Conservation (phyloP, 2,113 vertebrate species). For the Agelaius tricolor region DNA sequence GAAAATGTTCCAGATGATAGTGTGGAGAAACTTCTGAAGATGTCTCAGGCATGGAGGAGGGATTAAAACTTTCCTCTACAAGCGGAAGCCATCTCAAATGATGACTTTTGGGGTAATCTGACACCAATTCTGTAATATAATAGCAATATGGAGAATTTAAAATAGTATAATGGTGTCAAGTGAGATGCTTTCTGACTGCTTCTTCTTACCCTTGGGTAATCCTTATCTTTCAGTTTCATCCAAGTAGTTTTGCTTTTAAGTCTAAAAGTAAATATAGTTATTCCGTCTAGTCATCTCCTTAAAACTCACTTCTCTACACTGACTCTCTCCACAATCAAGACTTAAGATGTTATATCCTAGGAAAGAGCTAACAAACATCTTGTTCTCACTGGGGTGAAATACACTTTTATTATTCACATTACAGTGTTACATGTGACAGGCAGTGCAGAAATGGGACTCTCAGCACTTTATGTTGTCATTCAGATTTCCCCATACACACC, state of each 20-base stretch:
- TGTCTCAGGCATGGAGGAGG: not conserved
- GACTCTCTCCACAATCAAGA: not conserved
- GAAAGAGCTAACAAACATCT: not conserved
- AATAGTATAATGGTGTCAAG: not conserved
- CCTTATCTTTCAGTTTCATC: not conserved
- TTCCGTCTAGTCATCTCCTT: not conserved
- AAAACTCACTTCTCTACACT: not conserved
- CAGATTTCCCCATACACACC: not conserved
- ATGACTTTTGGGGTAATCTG: not conserved
- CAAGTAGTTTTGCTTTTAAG: not conserved
- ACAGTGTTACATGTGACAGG: not conserved
- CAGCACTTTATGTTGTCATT: not conserved
- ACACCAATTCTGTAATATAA: not conserved
- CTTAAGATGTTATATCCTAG: not conserved
- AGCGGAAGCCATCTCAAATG: not conserved
- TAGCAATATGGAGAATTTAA: not conserved
- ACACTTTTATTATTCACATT: not conserved
- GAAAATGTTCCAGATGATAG: not conserved
- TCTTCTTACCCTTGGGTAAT: not conserved
- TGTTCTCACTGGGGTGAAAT: not conserved
- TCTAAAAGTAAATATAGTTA: not conserved
- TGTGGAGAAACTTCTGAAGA: not conserved
- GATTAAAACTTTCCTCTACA: not conserved
- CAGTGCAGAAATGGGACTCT: not conserved
- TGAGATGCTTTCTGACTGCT: not conserved